Evolutionary conservation across 2,888 invertebrate genomes (phyloP).

Genomic region (Dendrolimus pini): DNA sequence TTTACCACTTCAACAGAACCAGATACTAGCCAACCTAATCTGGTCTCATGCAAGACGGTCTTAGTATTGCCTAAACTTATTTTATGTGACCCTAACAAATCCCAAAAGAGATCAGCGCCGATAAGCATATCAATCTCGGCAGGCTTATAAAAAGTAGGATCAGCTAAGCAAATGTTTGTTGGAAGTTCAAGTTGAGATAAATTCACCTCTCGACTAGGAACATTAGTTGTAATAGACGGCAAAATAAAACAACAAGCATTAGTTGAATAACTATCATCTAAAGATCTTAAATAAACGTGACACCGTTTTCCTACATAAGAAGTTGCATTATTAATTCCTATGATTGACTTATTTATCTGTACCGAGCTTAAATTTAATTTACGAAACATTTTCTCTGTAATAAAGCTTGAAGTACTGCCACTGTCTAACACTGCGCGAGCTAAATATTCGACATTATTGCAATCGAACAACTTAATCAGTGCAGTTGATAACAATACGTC

Average conservation of each 20-base stretch:
- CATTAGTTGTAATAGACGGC: conserved; percentile 13
- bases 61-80: conserved; percentile 6
- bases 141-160: conserved; percentile 17
- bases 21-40: conserved; percentile 11
- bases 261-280: conserved; percentile 6
- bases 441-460: conserved; percentile 1
- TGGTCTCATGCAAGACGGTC: conserved; percentile 7
- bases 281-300: conserved; percentile 6
- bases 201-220: conserved; percentile 10
- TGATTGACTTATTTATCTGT: conserved; percentile 7
- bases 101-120: conserved; percentile 17
- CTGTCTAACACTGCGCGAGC: conserved; percentile 7
- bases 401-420: conserved; percentile 3
- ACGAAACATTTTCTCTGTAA: conserved; percentile 7
- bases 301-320: conserved; percentile 13
- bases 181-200: conserved; percentile 13
- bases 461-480: conserved; percentile 1
- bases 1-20: conserved; percentile 4
- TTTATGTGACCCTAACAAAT: conserved; percentile 4
- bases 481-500: conserved; percentile 1
- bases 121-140: conserved; percentile 17
- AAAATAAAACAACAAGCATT: conserved; percentile 15
- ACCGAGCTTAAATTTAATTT: conserved; percentile 3
- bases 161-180: conserved; percentile 13
- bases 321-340: conserved; percentile 13